Conservation (phyloP, 2,113 vertebrate species). For the Piprites chloris region DNA sequence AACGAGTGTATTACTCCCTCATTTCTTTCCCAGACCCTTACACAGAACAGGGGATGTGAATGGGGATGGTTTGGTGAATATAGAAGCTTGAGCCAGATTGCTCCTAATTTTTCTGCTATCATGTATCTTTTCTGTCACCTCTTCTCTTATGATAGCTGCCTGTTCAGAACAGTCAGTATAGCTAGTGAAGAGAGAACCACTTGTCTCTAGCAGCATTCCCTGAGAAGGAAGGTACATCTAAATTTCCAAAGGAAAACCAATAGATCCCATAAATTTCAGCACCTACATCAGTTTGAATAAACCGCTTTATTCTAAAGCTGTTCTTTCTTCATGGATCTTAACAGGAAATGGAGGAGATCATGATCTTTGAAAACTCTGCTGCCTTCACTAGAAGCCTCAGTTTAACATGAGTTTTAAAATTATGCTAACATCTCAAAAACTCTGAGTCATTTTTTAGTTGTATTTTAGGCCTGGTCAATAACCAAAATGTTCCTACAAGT, state of each 20-base stretch:
- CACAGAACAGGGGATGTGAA: not conserved
- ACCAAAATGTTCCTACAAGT: not conserved
- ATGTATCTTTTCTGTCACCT: not conserved
- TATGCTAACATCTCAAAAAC: not conserved
- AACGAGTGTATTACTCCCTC: not conserved
- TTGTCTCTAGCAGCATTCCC: not conserved
- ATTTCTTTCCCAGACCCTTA: not conserved
- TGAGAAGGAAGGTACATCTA: not conserved
- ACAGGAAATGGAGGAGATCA: not conserved
- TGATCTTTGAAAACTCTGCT: not conserved
- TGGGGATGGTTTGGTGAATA: not conserved
- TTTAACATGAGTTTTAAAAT: not conserved
- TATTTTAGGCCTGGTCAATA: not conserved
- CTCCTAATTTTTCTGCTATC: not conserved
- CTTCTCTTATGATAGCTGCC: not conserved
- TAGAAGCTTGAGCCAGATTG: not conserved
- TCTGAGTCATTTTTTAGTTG: not conserved
- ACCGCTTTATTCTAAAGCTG: not conserved
- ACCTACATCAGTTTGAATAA: not conserved
- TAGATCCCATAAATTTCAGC: not conserved
- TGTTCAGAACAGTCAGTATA: not conserved
- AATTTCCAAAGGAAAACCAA: not conserved
- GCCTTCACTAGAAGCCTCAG: not conserved
- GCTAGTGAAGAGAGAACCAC: not conserved
- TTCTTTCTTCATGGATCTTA: not conserved